Conservation (phyloP, 2,113 vertebrate species). For the Antechinus stuartii region DNA sequence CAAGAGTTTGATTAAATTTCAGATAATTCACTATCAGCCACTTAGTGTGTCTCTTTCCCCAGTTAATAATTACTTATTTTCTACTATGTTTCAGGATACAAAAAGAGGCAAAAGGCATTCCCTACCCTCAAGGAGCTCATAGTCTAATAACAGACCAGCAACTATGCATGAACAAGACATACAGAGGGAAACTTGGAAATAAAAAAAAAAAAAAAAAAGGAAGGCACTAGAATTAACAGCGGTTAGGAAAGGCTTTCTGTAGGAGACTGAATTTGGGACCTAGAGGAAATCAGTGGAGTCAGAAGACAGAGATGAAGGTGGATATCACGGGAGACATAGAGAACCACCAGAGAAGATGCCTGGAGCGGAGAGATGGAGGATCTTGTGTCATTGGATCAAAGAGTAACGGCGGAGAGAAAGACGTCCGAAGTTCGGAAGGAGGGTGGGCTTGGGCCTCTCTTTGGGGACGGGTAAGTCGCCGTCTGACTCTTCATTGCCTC, state of each 20-base stretch:
- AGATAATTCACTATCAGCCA: not conserved
- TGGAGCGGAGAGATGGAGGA: not conserved
- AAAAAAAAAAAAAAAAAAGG: not conserved
- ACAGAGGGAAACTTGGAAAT: not conserved
- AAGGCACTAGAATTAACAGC: not conserved
- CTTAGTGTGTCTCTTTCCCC: not conserved
- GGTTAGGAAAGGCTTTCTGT: not conserved
- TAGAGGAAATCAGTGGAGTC: not conserved
- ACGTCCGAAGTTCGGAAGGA: not conserved
- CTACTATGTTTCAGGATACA: not conserved
- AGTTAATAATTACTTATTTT: not conserved
- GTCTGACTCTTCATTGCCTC: not conserved
- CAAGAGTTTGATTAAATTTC: not conserved
- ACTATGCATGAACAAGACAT: not conserved
- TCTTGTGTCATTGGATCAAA: not conserved
- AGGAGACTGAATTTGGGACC: not conserved
- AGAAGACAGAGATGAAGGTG: no score
- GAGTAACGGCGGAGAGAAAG: not conserved
- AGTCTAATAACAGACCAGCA: not conserved
- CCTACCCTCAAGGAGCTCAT: not conserved
- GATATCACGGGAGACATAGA: not conserved
- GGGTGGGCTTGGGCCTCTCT: no score
- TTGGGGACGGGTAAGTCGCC: not conserved
- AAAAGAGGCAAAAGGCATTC: not conserved
- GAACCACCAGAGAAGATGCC: not conserved